These are phyloP conservation scores for Zosterops lateralis DNA, from an alignment of 2,113 vertebrate species.

Conservation along the genomic window DNA sequence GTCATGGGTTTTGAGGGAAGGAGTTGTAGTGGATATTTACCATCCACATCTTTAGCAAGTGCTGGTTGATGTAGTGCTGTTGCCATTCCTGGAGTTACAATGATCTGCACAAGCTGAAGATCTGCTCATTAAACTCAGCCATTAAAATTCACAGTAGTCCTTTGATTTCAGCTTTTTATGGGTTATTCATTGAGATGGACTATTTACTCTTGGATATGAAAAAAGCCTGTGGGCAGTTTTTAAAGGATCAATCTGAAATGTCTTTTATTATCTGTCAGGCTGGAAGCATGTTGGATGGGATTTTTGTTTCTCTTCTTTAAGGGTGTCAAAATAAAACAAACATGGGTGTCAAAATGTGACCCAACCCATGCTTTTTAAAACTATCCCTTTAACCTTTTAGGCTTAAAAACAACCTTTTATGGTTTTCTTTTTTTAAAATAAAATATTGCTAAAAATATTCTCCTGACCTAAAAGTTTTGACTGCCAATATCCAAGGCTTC, in stretches of 20 bases:
- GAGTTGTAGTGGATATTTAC: not conserved
- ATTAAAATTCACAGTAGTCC: not conserved
- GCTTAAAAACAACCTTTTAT: conserved; percentile 41
- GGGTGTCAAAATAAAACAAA: not conserved
- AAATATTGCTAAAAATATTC: conserved; percentile 67
- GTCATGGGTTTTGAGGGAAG: not conserved
- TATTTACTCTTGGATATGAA: conserved; percentile 9
- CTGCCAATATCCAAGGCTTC: conserved; percentile 62
- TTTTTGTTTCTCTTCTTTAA: conserved; percentile 12
- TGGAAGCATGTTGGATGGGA: not conserved
- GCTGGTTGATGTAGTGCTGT: not conserved
- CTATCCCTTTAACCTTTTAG: not conserved
- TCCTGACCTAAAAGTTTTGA: conserved; percentile 4
- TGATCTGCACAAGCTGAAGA: not conserved
- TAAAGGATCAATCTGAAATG: not conserved
- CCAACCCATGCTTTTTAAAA: not conserved
- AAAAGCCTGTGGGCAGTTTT: not conserved
- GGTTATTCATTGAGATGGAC: not conserved
- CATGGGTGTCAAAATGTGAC: not conserved
- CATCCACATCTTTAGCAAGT: not conserved
- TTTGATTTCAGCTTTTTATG: not conserved
- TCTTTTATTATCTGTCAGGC: not conserved
- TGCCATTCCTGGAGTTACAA: not conserved
- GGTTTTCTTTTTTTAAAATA: not conserved
- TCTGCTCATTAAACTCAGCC: not conserved